Evolutionary conservation across 2,113 vertebrate genomes (phyloP).

Genomic region (Clupea harengus): DNA sequence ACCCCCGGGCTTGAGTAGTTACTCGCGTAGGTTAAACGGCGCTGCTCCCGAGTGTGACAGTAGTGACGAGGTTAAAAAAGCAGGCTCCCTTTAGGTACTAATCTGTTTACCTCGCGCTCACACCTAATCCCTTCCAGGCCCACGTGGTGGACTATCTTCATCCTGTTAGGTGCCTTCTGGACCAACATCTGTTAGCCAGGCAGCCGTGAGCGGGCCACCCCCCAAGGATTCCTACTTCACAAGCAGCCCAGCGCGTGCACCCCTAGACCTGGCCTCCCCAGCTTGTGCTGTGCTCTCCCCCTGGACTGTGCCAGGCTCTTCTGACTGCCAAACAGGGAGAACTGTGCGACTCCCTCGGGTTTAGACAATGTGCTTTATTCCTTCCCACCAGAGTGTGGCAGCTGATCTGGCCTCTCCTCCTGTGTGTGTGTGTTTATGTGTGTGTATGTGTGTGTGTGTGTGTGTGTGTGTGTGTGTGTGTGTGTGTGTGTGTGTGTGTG

Average conservation of each 20-base stretch:
- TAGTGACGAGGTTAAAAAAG: slow-evolving; percentile 77
- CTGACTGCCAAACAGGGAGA: slow-evolving; percentile 38
- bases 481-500: neutral
- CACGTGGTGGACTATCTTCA: slow-evolving; percentile 81
- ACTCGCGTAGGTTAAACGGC: slow-evolving; percentile 67
- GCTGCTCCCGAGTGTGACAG: slow-evolving; percentile 59
- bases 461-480: neutral
- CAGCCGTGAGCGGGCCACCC: neutral
- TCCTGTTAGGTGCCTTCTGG: slow-evolving; percentile 90
- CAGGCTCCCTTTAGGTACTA: slow-evolving; percentile 77
- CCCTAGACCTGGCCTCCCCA: slow-evolving; percentile 1
- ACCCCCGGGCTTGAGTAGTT: neutral
- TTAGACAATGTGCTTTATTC: slow-evolving; percentile 44
- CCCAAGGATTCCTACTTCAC: neutral
- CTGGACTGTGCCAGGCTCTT: slow-evolving; percentile 22
- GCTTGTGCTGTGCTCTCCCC: slow-evolving; percentile 28
- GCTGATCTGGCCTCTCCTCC: neutral
- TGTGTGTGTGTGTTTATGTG: neutral
- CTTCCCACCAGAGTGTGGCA: slow-evolving; percentile 16
- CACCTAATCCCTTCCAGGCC: slow-evolving; percentile 81
- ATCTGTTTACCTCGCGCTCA: slow-evolving; percentile 86
- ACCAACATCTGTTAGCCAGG: slow-evolving; percentile 74
- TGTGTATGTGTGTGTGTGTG: neutral
- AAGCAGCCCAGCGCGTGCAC: neutral
- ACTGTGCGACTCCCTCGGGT: slow-evolving; percentile 22